Conservation (phyloP, 2,113 vertebrate species). For the Eretmochelys imbricata region DNA sequence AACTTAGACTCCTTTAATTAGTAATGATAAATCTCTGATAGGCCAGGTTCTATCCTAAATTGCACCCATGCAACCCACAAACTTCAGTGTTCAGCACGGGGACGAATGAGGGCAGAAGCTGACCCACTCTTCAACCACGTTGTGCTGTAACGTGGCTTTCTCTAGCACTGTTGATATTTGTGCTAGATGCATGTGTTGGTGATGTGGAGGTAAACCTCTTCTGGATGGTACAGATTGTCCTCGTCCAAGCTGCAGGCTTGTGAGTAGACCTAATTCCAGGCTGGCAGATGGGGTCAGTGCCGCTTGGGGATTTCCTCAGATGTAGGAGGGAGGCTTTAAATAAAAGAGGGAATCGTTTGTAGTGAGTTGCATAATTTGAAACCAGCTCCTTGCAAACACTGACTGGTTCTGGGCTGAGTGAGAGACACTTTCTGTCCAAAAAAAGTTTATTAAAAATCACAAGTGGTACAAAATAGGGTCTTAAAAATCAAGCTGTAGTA, state of each 20-base stretch:
- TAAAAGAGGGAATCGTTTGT: fast-evolving
- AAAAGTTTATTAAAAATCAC: not conserved
- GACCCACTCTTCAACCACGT: not conserved
- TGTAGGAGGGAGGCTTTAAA: not conserved
- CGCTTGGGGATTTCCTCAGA: not conserved
- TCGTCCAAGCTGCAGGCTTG: fast-evolving
- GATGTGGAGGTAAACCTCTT: not conserved
- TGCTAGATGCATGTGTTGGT: not conserved
- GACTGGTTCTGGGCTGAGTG: not conserved
- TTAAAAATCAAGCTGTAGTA: not conserved
- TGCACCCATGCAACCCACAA: fast-evolving
- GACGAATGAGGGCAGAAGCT: not conserved
- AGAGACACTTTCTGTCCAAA: not conserved
- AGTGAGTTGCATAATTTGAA: not conserved
- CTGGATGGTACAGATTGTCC: fast-evolving
- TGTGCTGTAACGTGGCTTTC: conserved; percentile 23
- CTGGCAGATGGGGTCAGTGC: not conserved
- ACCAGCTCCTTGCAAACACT: not conserved
- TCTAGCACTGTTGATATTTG: not conserved
- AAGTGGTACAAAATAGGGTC: not conserved
- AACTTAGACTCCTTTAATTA: not conserved
- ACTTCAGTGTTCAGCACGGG: fast-evolving
- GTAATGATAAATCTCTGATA: fast-evolving
- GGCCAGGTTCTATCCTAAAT: fast-evolving
- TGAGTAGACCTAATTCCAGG: not conserved